Evolutionary conservation across 1,140 invertebrate species (phyloP).

Genomic region (Tetranychus cinnabarinus): DNA sequence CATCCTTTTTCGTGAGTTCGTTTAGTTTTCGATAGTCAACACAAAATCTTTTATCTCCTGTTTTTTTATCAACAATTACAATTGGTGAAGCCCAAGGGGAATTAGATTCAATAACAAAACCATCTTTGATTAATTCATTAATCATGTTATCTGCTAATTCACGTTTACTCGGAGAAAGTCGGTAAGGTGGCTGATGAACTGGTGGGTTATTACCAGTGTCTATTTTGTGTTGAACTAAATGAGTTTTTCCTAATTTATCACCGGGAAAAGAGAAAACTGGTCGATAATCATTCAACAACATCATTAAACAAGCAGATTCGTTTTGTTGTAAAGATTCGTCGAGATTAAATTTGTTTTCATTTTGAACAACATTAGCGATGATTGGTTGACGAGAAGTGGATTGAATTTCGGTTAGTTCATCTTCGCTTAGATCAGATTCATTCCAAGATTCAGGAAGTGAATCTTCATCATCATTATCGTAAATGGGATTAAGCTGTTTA

Average conservation of each 20-base stretch:
- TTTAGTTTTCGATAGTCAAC: slow-evolving; percentile 27
- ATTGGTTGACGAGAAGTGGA: too few species aligned
- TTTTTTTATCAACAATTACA: slow-evolving; percentile 27
- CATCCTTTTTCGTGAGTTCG: slow-evolving; percentile 16
- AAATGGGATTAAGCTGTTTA: too few species aligned
- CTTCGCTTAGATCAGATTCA: too few species aligned
- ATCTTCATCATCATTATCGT: too few species aligned
- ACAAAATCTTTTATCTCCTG: slow-evolving; percentile 23
- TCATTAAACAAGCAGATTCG: background rate
- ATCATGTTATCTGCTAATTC: background rate
- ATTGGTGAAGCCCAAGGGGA: slow-evolving; percentile 24
- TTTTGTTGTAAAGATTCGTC: too few species aligned
- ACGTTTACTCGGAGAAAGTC: background rate
- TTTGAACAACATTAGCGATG: too few species aligned
- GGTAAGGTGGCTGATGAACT: background rate
- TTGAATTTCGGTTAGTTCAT: too few species aligned
- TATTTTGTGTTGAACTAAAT: background rate
- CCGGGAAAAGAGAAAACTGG: background rate
- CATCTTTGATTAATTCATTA: slow-evolving; percentile 13
- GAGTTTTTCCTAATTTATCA: background rate
- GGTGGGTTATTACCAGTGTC: background rate
- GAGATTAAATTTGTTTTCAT: too few species aligned
- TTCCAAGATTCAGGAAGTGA: too few species aligned
- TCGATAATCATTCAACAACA: background rate
- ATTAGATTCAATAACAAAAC: slow-evolving; percentile 25